Percentiles rank a stretch among this genome's conserved stretches.
Conservation (phyloP, 92 coral and sea anemone genomes). For the Scolanthus callimorphus region DNA sequence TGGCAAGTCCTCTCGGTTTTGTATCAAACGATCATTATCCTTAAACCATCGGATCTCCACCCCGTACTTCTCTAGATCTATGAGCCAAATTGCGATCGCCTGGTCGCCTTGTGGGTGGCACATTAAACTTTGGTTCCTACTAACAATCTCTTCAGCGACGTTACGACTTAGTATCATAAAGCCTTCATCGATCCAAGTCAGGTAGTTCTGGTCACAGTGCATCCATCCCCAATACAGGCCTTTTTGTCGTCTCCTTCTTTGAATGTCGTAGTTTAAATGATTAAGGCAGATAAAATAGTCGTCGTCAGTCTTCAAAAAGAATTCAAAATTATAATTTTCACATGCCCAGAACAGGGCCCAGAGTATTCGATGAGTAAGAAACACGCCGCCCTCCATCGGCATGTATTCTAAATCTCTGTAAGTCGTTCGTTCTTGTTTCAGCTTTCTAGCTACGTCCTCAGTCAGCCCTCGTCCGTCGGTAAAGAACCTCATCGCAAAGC, state of each 20-base stretch:
- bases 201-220: constrained; percentile 1
- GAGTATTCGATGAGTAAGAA: constrained; percentile 13
- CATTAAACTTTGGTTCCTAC: constrained; percentile 9
- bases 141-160: constrained; percentile 15
- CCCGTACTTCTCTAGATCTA: constrained; percentile 16
- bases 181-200: constrained; percentile 24
- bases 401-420: constrained; percentile 5
- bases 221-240: no score
- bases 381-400: constrained; percentile 11
- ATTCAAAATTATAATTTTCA: no score
- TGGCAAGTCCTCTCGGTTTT: no score
- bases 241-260: no score
- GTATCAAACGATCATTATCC: no score
- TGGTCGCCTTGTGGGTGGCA: constrained; percentile 30
- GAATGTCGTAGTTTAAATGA: constrained; percentile 15
- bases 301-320: no score
- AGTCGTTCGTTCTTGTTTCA: background rate
- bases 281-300: no score
- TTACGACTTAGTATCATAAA: constrained; percentile 11
- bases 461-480: constrained; percentile 7
- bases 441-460: background rate
- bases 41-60: no score
- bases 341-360: constrained; percentile 13
- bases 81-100: constrained; percentile 26
- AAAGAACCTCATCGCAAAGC: no score